A percentile compares a stretch with the other conserved stretches of the same genome.
phyloP scores from a whole-genome alignment of 2,888 invertebrate species.

The Panopea generosa region DNA sequence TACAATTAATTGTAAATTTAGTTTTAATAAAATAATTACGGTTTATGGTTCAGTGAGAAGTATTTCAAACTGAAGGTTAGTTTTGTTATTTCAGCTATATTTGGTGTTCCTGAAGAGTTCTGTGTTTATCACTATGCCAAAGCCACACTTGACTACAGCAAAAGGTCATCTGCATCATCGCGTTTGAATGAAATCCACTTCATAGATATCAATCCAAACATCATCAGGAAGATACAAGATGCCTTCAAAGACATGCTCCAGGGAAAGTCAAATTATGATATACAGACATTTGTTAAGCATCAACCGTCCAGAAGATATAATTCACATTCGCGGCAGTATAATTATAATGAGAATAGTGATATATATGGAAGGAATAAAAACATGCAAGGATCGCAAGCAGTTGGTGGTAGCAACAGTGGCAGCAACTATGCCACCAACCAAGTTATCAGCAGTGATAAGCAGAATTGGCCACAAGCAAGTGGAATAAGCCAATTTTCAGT shows the following conservation, averaged over 20 bases:
- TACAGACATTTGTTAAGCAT: slow-evolving; percentile 7
- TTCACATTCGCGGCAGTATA: background rate
- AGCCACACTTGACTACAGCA: slow-evolving; percentile 56
- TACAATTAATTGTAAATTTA: no score
- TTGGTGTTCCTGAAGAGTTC: slow-evolving; percentile 62
- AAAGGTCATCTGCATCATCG: background rate
- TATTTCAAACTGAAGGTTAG: no score
- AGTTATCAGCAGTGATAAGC: no score
- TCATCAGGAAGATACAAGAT: slow-evolving; percentile 46
- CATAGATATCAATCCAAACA: slow-evolving; percentile 59
- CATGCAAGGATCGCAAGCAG: no score
- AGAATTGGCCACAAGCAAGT: no score
- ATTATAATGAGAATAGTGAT: no score
- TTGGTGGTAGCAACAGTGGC: no score
- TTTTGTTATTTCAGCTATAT: slow-evolving; percentile 64
- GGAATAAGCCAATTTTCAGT: no score
- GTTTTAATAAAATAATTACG: no score
- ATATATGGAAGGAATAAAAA: no score
- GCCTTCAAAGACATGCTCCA: slow-evolving; percentile 11
- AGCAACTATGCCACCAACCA: no score
- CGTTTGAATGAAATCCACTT: slow-evolving; percentile 67
- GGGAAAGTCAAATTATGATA: background rate
- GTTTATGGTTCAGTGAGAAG: no score
- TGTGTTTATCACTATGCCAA: slow-evolving; percentile 66
- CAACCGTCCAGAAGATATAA: background rate